Evolutionary conservation across 2,113 vertebrate genomes (phyloP), one percentile per base, ranked within the genome.

Genomic region (Pseudorhombus dupliciocellatus): DNA sequence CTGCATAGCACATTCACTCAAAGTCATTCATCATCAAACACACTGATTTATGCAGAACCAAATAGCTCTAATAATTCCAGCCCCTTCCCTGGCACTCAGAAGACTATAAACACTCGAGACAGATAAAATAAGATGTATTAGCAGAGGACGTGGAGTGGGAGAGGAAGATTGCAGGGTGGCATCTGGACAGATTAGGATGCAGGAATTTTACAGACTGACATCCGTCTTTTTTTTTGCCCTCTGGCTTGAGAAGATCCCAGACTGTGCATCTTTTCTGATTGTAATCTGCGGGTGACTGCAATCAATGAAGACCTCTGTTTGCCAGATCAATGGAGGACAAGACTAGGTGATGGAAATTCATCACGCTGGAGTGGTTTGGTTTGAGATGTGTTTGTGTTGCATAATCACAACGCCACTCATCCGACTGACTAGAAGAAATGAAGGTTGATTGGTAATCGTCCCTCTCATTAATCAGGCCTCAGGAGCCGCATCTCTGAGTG

Each of bases 1-100:
- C 67, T 46, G 52, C 37, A 66, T 56, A 62, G 66, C 9, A 24
- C 31, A 51, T 60, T 77, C 54, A 54, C 37, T 75, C 70, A 62
- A 53, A 68, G 59, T 15, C 69, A 79, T 92, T 89, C 62, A 84
- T 90, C 87, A 91, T 83, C 56, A 79, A 85, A 85, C 57, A 58
- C 56, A 44, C 24, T 65, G 77, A 84, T 87, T 84, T 75, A 89
- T 90, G 76, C 68, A 83, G 54, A 81, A 81, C 50, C 61, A 81
- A 83, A 70, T 58, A 64, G 60, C 34, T 70, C 10, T 70, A 81
- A 87, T 80, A 80, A 85, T 81, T 77, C 56, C 68, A 71, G 34
- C 31, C 54, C 55, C 55, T 77, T 74, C 66, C 9, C 48, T 4
- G 1, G 52, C 59, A 73, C 66, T 85, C 54, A 56, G 60, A 65